Conservation (phyloP, 1,140 invertebrate genomes). For the Hyles vespertilio region DNA sequence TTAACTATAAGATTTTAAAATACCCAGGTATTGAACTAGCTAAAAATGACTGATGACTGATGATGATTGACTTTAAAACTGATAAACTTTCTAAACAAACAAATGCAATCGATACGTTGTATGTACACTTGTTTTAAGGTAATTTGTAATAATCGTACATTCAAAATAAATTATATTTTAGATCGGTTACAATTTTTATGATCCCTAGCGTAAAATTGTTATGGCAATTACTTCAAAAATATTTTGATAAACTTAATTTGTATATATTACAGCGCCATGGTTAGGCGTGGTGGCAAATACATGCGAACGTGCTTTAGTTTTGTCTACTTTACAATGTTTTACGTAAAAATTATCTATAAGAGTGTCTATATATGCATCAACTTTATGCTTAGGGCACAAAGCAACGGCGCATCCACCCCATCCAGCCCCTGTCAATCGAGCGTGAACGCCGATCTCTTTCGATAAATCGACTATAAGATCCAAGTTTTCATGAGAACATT, state of each 20-base stretch:
- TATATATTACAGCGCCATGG: conserved; percentile 73
- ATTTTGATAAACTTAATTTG: neutral
- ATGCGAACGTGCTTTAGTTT: conserved; percentile 61
- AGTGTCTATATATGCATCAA: conserved; percentile 82
- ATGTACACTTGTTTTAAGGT: no score
- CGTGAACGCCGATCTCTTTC: conserved; percentile 84
- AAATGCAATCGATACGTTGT: no score
- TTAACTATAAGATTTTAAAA: no score
- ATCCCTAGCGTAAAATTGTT: no score
- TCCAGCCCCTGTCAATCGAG: conserved; percentile 95
- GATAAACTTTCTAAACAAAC: no score
- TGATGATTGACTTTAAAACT: no score
- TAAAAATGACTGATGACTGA: no score
- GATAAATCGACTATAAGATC: conserved; percentile 90
- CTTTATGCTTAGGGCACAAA: conserved; percentile 81
- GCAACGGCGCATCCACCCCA: conserved; percentile 98
- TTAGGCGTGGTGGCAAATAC: conserved; percentile 78
- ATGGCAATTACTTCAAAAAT: no score
- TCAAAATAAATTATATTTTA: no score
- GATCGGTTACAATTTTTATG: no score
- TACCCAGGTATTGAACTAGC: no score
- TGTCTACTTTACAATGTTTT: conserved; percentile 67
- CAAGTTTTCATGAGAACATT: conserved; percentile 94
- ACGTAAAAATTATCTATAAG: conserved; percentile 84
- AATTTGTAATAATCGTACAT: no score